These are phyloP conservation scores for Pardalotus punctatus DNA, from an alignment of 2,113 vertebrate genomes.

Conservation along the genomic window DNA sequence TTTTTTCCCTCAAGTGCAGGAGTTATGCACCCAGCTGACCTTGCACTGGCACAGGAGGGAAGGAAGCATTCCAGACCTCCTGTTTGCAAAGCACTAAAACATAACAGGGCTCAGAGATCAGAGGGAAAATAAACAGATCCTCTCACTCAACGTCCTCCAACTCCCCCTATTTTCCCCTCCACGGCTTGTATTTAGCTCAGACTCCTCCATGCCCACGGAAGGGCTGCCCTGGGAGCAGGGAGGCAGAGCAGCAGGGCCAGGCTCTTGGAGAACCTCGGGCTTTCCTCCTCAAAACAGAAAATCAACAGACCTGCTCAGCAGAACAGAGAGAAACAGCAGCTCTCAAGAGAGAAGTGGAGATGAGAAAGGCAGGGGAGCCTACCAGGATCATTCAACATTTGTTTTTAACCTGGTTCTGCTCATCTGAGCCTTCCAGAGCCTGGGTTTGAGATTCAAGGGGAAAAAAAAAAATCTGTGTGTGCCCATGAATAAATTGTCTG, in stretches of 20 bases:
- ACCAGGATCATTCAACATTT: background rate
- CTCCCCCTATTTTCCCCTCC: background rate
- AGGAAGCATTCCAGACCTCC: slow-evolving; percentile 42
- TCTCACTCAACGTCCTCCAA: background rate
- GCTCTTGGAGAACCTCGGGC: background rate
- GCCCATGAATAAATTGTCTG: background rate
- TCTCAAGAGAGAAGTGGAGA: background rate
- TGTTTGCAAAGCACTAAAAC: slow-evolving; percentile 52
- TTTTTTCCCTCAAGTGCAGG: background rate
- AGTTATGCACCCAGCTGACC: background rate
- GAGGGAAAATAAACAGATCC: slow-evolving; percentile 47
- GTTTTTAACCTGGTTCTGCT: background rate
- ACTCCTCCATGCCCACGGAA: background rate
- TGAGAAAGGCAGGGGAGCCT: background rate
- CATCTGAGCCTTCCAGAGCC: background rate
- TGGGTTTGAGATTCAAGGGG: background rate
- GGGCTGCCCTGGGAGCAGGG: background rate
- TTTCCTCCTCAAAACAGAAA: background rate
- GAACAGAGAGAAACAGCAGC: background rate
- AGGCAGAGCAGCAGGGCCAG: background rate
- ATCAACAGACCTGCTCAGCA: background rate
- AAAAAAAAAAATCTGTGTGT: too few species aligned
- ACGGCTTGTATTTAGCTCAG: background rate
- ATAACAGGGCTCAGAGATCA: slow-evolving; percentile 36
- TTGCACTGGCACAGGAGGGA: background rate